These are phyloP conservation scores for Arvicanthis niloticus DNA, from an alignment of 2,113 vertebrate species.

Conservation along the genomic window DNA sequence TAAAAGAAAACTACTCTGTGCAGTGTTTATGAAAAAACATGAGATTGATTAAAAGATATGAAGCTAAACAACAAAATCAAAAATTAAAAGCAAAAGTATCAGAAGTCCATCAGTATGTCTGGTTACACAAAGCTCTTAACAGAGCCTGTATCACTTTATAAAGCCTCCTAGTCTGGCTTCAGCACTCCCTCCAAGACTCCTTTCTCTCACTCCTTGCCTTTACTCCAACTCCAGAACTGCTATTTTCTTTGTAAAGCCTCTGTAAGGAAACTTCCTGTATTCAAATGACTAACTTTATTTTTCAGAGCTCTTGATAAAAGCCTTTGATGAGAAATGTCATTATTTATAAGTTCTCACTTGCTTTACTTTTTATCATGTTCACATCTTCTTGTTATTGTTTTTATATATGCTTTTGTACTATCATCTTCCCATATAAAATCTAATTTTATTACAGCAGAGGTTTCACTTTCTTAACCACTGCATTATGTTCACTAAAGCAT, in stretches of 20 bases:
- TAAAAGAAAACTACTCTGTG: conserved; percentile 50
- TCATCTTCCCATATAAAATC: background rate
- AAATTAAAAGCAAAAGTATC: background rate
- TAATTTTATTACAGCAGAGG: conserved; percentile 26
- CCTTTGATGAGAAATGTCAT: background rate
- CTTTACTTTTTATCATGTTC: background rate
- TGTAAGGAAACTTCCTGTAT: background rate
- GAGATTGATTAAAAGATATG: background rate
- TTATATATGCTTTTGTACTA: background rate
- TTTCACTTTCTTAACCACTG: background rate
- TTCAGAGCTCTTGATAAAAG: background rate
- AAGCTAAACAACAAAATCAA: conserved; percentile 39
- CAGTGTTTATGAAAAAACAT: conserved; percentile 16
- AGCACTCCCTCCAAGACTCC: background rate
- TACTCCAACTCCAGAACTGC: background rate
- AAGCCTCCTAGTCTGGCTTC: background rate
- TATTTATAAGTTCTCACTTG: background rate
- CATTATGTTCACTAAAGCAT: background rate
- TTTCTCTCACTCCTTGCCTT: background rate
- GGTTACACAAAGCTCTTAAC: background rate
- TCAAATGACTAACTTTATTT: background rate
- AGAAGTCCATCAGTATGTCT: background rate
- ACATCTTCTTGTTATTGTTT: background rate
- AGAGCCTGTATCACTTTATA: background rate
- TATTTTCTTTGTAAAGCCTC: background rate